A percentile compares a stretch with the other conserved stretches of the same genome.
Conservation (phyloP, 2,888 invertebrate species). For the Apamea monoglypha region DNA sequence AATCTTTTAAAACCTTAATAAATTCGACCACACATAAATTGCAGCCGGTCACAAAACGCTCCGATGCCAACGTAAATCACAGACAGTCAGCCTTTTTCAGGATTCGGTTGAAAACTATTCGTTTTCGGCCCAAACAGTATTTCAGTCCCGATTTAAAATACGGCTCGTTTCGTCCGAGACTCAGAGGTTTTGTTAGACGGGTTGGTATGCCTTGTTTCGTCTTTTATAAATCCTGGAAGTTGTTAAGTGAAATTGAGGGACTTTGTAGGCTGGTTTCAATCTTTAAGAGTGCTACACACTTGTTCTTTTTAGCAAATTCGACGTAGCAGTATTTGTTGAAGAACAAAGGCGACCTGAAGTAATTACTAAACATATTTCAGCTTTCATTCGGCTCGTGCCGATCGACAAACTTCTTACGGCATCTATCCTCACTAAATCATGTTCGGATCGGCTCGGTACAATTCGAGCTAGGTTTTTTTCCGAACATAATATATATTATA, state of each 20-base stretch:
- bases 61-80: slow-evolving; percentile 56
- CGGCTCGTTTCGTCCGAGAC: slow-evolving; percentile 21
- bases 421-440: too few species aligned
- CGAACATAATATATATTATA: neutral
- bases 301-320: neutral
- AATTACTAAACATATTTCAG: neutral
- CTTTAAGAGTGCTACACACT: neutral
- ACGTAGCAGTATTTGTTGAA: neutral
- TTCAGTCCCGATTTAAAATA: slow-evolving; percentile 54
- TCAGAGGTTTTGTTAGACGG: slow-evolving; percentile 5
- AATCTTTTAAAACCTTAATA: slow-evolving; percentile 48
- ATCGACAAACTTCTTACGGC: neutral
- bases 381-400: neutral
- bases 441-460: neutral
- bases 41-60: slow-evolving; percentile 22
- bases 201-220: slow-evolving; percentile 6
- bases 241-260: neutral
- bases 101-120: slow-evolving; percentile 56
- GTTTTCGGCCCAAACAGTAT: slow-evolving; percentile 46
- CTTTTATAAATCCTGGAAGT: neutral
- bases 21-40: slow-evolving; percentile 53
- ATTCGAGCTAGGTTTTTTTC: neutral
- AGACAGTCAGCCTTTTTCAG: slow-evolving; percentile 57
- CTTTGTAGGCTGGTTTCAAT: neutral
- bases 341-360: neutral